phyloP scores from a whole-genome alignment of 1,140 invertebrate genomes.

The Acromyrmex heyeri region DNA sequence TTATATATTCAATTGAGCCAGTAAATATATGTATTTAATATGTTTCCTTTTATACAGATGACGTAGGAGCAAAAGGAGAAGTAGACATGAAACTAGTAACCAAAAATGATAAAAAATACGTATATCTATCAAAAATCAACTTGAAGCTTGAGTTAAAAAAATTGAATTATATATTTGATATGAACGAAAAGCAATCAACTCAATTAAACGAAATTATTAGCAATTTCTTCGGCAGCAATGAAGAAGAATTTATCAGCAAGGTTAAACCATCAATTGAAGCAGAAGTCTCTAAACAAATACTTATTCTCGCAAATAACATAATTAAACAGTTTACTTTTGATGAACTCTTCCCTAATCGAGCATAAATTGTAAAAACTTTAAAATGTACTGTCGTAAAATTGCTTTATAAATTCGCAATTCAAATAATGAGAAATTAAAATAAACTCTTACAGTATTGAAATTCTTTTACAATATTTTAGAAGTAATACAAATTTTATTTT shows the following conservation, averaged over 20 bases:
- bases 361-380: slow-evolving; percentile 63
- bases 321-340: slow-evolving; percentile 81
- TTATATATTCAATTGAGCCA: too few species aligned
- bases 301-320: slow-evolving; percentile 76
- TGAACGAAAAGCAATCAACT: slow-evolving; percentile 15
- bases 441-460: too few species aligned
- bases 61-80: slow-evolving; percentile 36
- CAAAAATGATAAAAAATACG: slow-evolving; percentile 67
- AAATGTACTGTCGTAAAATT: neutral
- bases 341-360: slow-evolving; percentile 81
- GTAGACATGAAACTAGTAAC: slow-evolving; percentile 23
- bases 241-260: slow-evolving; percentile 76
- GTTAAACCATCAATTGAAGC: slow-evolving; percentile 78
- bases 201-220: slow-evolving; percentile 54
- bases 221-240: slow-evolving; percentile 63
- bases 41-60: slow-evolving; percentile 64
- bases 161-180: slow-evolving; percentile 67
- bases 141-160: slow-evolving; percentile 73
- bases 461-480: neutral
- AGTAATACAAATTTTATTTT: neutral
- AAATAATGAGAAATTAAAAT: neutral
- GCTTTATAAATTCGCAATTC: neutral
- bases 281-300: slow-evolving; percentile 72
- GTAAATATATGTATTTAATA: too few species aligned
- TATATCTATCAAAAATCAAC: slow-evolving; percentile 78